phyloP scores from a whole-genome alignment of 1,140 invertebrate species.

The Camponotus floridanus region DNA sequence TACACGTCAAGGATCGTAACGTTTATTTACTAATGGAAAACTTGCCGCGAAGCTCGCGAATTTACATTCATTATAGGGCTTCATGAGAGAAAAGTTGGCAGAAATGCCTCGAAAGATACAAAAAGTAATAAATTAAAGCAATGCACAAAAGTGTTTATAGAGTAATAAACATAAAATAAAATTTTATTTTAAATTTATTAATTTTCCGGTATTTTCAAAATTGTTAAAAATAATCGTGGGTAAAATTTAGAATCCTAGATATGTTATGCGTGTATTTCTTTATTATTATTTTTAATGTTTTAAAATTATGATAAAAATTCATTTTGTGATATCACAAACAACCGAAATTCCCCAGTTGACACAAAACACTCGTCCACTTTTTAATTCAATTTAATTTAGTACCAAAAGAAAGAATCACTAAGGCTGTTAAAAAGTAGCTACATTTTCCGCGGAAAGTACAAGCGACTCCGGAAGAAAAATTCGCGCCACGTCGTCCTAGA shows the following conservation, averaged over 20 bases:
- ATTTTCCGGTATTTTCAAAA: not conserved
- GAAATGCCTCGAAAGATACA: slow-evolving; percentile 6
- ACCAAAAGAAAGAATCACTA: not conserved
- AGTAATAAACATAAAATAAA: not conserved
- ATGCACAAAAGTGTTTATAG: not conserved
- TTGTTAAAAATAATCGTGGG: not conserved
- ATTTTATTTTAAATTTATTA: not conserved
- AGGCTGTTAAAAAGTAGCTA: not conserved
- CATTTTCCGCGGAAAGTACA: not conserved
- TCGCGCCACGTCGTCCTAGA: slow-evolving; percentile 15
- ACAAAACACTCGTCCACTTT: not conserved
- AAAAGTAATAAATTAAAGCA: slow-evolving; percentile 47
- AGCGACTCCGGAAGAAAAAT: not conserved
- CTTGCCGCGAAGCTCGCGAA: slow-evolving; percentile 19
- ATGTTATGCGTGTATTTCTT: no score
- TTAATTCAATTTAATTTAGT: not conserved
- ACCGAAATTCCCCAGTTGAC: no score
- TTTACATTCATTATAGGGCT: slow-evolving; percentile 54
- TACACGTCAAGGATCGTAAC: slow-evolving; percentile 12
- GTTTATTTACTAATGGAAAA: slow-evolving; percentile 23
- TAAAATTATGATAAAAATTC: not conserved
- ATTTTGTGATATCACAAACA: not conserved
- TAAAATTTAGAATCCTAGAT: not conserved
- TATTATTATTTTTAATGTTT: not conserved
- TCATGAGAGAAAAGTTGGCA: slow-evolving; percentile 16